These are phyloP conservation scores for Argentina silus DNA, from an alignment of 2,797 vertebrate species.

Conservation along the genomic window DNA sequence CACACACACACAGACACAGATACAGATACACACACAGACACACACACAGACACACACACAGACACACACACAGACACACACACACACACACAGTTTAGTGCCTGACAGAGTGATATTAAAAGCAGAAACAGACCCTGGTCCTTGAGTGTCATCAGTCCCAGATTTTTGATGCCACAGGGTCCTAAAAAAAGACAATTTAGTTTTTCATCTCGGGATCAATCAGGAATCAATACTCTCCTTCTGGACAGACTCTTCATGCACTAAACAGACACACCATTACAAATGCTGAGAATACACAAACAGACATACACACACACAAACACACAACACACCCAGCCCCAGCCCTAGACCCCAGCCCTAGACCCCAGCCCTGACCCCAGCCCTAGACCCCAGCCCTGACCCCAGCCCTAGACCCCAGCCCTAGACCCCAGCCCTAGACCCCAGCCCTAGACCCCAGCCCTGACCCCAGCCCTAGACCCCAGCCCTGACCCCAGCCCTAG, in stretches of 20 bases:
- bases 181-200: slow-evolving; percentile 84
- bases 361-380: too few species aligned
- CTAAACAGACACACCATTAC: slow-evolving; percentile 67
- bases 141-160: slow-evolving; percentile 84
- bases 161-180: slow-evolving; percentile 88
- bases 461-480: not conserved
- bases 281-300: slow-evolving; percentile 26
- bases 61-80: slow-evolving; percentile 20
- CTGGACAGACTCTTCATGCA: slow-evolving; percentile 74
- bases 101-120: slow-evolving; percentile 81
- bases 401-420: not conserved
- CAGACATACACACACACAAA: slow-evolving; percentile 54
- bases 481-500: not conserved
- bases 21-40: slow-evolving; percentile 46
- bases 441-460: not conserved
- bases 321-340: slow-evolving; percentile 24
- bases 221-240: slow-evolving; percentile 40
- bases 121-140: slow-evolving; percentile 82
- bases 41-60: slow-evolving; percentile 26
- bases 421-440: not conserved
- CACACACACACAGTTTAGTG: slow-evolving; percentile 75
- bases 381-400: too few species aligned
- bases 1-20: slow-evolving; percentile 38
- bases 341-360: not conserved
- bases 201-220: slow-evolving; percentile 69